Base-by-base conservation (phyloP, 2,888 invertebrate species). In the Oligia latruncula region DNA sequence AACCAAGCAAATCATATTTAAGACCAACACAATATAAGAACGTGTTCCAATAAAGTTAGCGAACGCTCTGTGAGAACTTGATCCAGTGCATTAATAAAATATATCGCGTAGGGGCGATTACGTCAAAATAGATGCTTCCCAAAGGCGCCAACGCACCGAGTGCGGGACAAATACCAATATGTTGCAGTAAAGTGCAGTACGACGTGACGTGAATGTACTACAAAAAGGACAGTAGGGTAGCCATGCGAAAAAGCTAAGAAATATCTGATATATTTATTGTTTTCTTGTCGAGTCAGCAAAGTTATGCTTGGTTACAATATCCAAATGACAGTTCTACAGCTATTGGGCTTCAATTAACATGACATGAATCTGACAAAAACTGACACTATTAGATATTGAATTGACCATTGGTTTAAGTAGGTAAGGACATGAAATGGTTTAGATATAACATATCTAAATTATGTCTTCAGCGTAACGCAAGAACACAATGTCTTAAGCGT, bases 101-200 rank as follows among this genome's bases (percentile, higher is more conserved):
- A 94, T 93, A 90, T 88, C 92, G 92, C 93, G 94, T 95, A 90
- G 87, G 35, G 84, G 71, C 90, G 89, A 89, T 91, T 92, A 92
- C 91, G 89, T 91, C 88, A 90, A 92, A 89, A 89, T 89, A 88
- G 91, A 91, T 88, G 90, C 89, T 91, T 89, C 91, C 90, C 87
- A 90, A 91, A 91, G 94, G 94, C 94, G 94, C 94, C 93, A 93
- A 92, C 90, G 90, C 92, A 93, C 90, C 83, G 90, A 92, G 92
- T 93, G 92, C 91, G 91, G 89, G 92, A 91, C 92, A 93, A 93
- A 94, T 95, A 93, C 91, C 92, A 94, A 94, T 93, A 91, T 89
- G 86, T 80, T 89, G 91, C 91, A 91, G 89, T 90, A 89, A 91
- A 90, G 84, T 91, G 90, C 90, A 91, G 76, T 83, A 80, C 82